Evolutionary conservation across 2,113 vertebrate species (phyloP), one percentile per base, ranked within the genome.

Genomic region (Sapajus apella): DNA sequence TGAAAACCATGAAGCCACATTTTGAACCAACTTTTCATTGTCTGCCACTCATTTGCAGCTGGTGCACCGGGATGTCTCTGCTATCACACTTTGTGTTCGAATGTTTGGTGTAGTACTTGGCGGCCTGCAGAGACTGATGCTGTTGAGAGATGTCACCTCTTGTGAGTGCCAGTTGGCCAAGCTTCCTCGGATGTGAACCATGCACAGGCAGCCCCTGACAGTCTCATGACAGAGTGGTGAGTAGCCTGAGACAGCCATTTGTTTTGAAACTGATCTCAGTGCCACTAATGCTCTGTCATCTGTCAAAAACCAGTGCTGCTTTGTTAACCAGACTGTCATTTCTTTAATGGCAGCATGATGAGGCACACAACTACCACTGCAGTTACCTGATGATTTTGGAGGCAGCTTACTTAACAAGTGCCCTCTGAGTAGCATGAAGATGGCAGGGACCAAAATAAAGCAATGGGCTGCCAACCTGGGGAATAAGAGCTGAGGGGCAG

Each of bases 41-140:
- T 52, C 32, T 72, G 52, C 25, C 0, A 0, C 52, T 43, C 18
- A 1, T 55, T n/a, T 47, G 32, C 37, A 64, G 64, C 58, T 47
- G 43, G 56, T 0, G 0, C 40, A n/a, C 8, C 12, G 1, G 50
- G 70, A 1, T 12, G 11, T 21, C 37, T 37, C 4, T 23, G 12
- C 12, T 6, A 1, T 88, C 37, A 21, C 8, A 37, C 45, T 37
- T n/a, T 66, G 64, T 12, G 18, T 85, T 10, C 68, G 85, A 66
- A 68, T 0, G 17, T 75, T 61, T 17, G 72, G n/a, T 21, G 73
- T 4, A 14, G 52, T 16, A 4, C 50, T 50, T 13, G 79, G 87
- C 70, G 9, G 84, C 5, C 80, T 56, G 40, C 21, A 37, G 80
- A 83, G 75, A 76, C 58, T 4, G 84, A 84, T 30, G 83, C 79